These are phyloP conservation scores for Trematomus bernacchii DNA, from an alignment of 2,797 vertebrate species.

Conservation along the genomic window DNA sequence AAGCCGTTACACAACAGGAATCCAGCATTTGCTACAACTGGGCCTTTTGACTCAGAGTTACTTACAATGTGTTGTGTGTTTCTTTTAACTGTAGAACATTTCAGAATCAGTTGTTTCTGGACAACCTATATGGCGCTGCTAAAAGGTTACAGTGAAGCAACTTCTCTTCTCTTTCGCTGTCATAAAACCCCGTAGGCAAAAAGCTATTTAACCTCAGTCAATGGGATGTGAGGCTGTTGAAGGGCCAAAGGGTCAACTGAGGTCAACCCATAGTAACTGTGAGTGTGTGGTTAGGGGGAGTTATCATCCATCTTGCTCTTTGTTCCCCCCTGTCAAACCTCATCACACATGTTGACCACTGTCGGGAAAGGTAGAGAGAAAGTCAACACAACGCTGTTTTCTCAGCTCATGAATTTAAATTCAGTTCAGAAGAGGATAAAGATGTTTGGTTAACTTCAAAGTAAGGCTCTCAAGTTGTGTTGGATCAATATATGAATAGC, in stretches of 20 bases:
- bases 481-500: neutral
- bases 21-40: conserved; percentile 3
- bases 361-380: conserved; percentile 31
- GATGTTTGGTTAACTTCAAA: neutral
- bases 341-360: conserved; percentile 53
- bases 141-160: conserved; percentile 66
- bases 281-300: conserved; percentile 63
- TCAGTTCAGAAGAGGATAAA: conserved; percentile 4
- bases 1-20: conserved; percentile 24
- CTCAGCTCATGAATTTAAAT: conserved; percentile 25
- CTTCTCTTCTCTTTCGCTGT: conserved; percentile 50
- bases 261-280: conserved; percentile 76
- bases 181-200: conserved; percentile 68
- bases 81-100: conserved; percentile 5
- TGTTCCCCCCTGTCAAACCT: conserved; percentile 60
- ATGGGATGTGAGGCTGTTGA: conserved; percentile 80
- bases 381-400: conserved; percentile 23
- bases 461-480: neutral
- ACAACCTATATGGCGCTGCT: conserved; percentile 20
- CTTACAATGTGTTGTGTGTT: conserved; percentile 6
- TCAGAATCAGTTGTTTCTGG: conserved; percentile 19
- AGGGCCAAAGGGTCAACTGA: conserved; percentile 81
- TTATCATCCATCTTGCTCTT: conserved; percentile 72
- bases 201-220: conserved; percentile 74
- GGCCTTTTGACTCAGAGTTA: neutral